Percentiles rank a stretch among this genome's conserved stretches.
Evolutionary conservation across 1,140 invertebrate species (phyloP).

Genomic region (Oscheius sp.): DNA sequence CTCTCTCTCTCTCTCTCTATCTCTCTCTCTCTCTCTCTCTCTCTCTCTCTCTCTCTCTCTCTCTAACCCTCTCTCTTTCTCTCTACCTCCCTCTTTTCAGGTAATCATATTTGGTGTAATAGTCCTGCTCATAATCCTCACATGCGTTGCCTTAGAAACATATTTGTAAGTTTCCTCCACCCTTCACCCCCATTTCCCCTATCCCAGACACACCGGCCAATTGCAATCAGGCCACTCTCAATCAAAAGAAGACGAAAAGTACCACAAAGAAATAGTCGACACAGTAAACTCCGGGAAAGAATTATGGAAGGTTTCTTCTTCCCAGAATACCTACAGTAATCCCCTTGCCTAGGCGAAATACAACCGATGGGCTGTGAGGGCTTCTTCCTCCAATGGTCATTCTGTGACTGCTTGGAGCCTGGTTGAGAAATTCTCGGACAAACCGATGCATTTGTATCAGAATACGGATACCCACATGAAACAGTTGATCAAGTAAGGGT

Average conservation of each 20-base stretch:
- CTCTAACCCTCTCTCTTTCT: background rate
- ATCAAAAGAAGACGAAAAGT: background rate
- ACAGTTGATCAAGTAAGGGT: background rate
- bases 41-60: background rate
- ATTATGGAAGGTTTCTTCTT: background rate
- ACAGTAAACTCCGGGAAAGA: background rate
- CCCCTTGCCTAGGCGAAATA: conserved; percentile 6
- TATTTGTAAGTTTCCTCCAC: background rate
- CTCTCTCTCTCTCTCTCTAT: background rate
- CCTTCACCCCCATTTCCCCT: background rate
- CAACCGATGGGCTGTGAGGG: background rate
- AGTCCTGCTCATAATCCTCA: conserved; percentile 8
- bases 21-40: background rate
- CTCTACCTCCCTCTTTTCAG: background rate
- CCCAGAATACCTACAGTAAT: background rate
- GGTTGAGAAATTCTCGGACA: background rate
- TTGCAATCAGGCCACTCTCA: background rate
- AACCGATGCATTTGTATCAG: background rate
- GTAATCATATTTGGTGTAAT: conserved; percentile 1
- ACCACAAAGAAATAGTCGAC: conserved; percentile 14
- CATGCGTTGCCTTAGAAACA: conserved; percentile 15
- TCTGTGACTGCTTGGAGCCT: background rate
- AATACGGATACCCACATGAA: conserved; percentile 20
- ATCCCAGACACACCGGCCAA: background rate
- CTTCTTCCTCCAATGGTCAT: background rate